A percentile compares a stretch with the other conserved stretches of the same genome.
Evolutionary conservation across 2,888 invertebrate species (phyloP).

Genomic region (Apodemia hepburni): DNA sequence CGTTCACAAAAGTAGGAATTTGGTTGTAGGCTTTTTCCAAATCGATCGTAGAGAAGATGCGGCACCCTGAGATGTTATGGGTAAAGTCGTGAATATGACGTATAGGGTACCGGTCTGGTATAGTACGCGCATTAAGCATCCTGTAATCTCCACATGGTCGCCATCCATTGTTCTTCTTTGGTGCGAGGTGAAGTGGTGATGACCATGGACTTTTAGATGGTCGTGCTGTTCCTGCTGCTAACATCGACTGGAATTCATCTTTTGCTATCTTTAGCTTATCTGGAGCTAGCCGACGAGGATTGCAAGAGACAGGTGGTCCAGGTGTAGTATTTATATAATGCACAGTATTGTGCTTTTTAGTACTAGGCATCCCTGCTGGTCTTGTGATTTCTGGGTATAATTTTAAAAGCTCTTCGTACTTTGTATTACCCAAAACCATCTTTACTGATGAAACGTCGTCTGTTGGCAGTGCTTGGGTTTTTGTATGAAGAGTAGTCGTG

Average conservation of each 20-base stretch:
- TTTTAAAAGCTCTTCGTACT: too few relatives aligned
- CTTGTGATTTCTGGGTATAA: neutral
- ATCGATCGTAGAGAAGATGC: conserved; percentile 9
- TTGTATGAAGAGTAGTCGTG: neutral
- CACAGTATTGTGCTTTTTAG: neutral
- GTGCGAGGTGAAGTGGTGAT: conserved; percentile 17
- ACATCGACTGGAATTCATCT: neutral
- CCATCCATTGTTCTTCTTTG: conserved; percentile 20
- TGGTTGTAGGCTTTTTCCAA: neutral
- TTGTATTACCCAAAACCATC: too few relatives aligned
- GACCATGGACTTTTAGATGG: conserved; percentile 27
- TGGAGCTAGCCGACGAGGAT: conserved; percentile 1
- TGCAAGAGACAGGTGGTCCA: conserved; percentile 4
- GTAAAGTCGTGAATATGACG: conserved; percentile 25
- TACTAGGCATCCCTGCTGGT: conserved; percentile 2
- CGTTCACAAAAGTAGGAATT: neutral
- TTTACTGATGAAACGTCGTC: too few relatives aligned
- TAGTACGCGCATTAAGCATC: neutral
- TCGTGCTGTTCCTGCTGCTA: conserved; percentile 26
- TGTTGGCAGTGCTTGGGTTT: too few relatives aligned
- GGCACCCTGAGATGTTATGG: conserved; percentile 19
- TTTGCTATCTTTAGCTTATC: neutral
- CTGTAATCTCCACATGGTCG: conserved; percentile 25
- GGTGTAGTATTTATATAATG: neutral
- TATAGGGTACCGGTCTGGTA: conserved; percentile 22